Conservation (phyloP, 2,113 vertebrate genomes). For the Petaurus breviceps region DNA sequence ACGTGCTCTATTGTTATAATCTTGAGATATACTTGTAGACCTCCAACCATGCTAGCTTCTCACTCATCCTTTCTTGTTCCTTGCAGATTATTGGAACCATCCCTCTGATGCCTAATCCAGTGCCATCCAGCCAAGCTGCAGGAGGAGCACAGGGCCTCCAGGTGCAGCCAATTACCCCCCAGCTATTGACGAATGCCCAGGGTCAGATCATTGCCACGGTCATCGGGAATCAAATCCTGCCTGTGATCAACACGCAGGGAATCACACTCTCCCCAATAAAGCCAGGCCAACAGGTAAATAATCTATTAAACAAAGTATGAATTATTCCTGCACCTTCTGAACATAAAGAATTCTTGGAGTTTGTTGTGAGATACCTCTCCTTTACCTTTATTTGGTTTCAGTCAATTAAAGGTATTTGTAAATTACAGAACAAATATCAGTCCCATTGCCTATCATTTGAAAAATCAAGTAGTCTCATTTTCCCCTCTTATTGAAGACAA, state of each 20-base stretch:
- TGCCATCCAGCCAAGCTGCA: constrained; percentile 92
- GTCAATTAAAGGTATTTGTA: background rate
- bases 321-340: background rate
- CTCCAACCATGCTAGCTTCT: constrained; percentile 31
- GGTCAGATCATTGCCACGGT: constrained; percentile 99
- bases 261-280: constrained; percentile 99
- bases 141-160: constrained; percentile 94
- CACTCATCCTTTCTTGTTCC: constrained; percentile 67
- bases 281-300: constrained; percentile 95
- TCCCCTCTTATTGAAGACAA: constrained; percentile 23
- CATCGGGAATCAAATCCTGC: constrained; percentile 99
- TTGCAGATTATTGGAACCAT: constrained; percentile 99
- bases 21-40: background rate
- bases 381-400: background rate
- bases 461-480: constrained; percentile 29
- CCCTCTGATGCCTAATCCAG: constrained; percentile 97
- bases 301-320: constrained; percentile 16
- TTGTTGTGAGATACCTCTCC: fast-evolving
- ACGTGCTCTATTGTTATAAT: background rate
- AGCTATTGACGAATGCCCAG: constrained; percentile 98
- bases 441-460: background rate
- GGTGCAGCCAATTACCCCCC: constrained; percentile 98
- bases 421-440: constrained; percentile 18
- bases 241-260: constrained; percentile 99
- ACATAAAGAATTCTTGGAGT: background rate